Percentiles rank a stretch among this genome's conserved stretches.
These are phyloP conservation scores for Sialis fuliginosa DNA, from an alignment of 2,888 invertebrate genomes.

Conservation along the genomic window DNA sequence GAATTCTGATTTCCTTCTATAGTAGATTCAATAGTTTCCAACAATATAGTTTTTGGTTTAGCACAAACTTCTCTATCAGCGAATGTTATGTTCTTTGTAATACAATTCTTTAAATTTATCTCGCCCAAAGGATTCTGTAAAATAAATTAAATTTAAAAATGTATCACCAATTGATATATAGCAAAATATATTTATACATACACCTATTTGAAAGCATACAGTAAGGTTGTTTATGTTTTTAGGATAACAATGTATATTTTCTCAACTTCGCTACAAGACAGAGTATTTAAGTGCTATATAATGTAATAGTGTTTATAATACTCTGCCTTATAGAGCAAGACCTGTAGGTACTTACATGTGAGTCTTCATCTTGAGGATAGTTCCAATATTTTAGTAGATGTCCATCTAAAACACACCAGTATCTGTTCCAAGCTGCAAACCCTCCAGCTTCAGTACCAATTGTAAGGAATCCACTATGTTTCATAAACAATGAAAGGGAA, in stretches of 20 bases:
- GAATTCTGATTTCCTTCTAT: conserved; percentile 1
- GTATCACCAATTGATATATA: too few species aligned
- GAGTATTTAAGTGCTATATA: too few species aligned
- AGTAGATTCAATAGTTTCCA: conserved; percentile 16
- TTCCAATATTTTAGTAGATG: conserved; percentile 29
- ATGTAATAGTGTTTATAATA: too few species aligned
- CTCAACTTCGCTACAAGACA: too few species aligned
- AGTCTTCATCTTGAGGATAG: conserved; percentile 26
- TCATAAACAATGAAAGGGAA: conserved; percentile 16
- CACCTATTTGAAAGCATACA: too few species aligned
- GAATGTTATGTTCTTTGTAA: conserved; percentile 16
- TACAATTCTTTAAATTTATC: conserved; percentile 25
- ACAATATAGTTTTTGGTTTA: conserved; percentile 25
- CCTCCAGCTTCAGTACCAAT: conserved; percentile 24
- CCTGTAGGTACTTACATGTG: conserved; percentile 11
- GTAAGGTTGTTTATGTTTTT: too few species aligned
- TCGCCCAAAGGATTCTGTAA: conserved; percentile 16
- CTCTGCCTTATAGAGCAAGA: too few species aligned
- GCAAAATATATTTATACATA: too few species aligned
- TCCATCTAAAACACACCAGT: conserved; percentile 32
- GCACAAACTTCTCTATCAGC: conserved; percentile 29
- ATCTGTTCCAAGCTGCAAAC: conserved; percentile 30
- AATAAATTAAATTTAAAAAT: background rate
- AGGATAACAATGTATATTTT: too few species aligned
- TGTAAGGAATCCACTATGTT: conserved; percentile 29